A percentile compares a stretch with the other conserved stretches of the same genome.
phyloP scores from a whole-genome alignment of 2,888 invertebrate species.

The Papilio demoleus region DNA sequence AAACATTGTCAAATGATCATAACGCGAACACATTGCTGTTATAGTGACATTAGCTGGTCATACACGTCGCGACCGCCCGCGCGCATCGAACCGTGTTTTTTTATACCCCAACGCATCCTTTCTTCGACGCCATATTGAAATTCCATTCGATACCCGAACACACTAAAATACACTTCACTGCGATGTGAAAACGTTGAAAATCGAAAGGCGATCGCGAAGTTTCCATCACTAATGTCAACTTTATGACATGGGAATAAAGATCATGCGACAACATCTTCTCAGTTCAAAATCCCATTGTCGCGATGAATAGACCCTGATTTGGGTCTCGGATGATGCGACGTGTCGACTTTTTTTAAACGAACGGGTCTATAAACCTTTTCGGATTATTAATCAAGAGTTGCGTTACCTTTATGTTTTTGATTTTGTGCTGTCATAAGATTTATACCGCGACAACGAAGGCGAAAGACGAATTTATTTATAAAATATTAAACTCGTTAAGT shows the following conservation, averaged over 20 bases:
- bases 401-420: constrained; percentile 48
- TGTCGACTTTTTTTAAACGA: constrained; percentile 64
- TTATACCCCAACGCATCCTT: constrained; percentile 72
- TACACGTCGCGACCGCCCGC: constrained; percentile 64
- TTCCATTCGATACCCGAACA: constrained; percentile 58
- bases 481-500: not conserved
- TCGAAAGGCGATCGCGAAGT: constrained; percentile 43
- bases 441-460: not conserved
- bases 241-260: constrained; percentile 59
- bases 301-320: constrained; percentile 70
- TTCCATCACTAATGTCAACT: constrained; percentile 47
- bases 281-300: constrained; percentile 59
- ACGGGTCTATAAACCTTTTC: constrained; percentile 56
- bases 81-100: constrained; percentile 72
- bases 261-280: constrained; percentile 54
- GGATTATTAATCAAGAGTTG: constrained; percentile 68
- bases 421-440: constrained; percentile 41
- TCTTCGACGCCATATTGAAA: constrained; percentile 71
- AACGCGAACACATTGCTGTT: constrained; percentile 21
- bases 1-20: constrained; percentile 19
- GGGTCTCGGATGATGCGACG: constrained; percentile 68
- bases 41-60: constrained; percentile 33
- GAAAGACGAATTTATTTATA: not conserved
- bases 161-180: constrained; percentile 59
- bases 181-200: constrained; percentile 53